Evolutionary conservation across 2,888 invertebrate genomes (phyloP), one percentile per base, ranked within the genome.

Genomic region (Mythimna albipuncta): DNA sequence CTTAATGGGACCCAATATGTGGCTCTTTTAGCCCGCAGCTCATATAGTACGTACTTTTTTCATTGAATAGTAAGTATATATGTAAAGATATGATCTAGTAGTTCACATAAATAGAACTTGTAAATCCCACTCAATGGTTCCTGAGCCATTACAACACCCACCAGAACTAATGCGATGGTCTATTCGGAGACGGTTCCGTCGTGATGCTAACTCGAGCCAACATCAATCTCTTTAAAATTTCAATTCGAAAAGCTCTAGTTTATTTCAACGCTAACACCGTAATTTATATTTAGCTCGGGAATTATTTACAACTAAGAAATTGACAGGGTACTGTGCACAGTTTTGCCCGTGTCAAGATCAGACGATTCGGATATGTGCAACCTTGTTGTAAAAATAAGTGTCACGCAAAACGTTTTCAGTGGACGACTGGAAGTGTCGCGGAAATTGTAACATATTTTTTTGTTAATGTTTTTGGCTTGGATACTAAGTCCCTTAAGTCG

Each of bases 361-460:
- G 21, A 63, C 59, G 75, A 87, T 84, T 85, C 77, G 85, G 78
- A 88, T 86, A 84, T 85, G 85, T 80, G 80, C 84, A 89, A 88
- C 90, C 91, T 91, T 90, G 91, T 82, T 86, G 85, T 87, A 90
- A 91, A 91, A 91, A 90, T 91, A 91, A 88, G 65, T 83, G 83
- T 82, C 78, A 80, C 81, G 84, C 83, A 82, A 81, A 86, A 80
- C 85, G 86, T 85, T 86, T 79, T 87, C 85, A 84, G 87, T 84
- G 87, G 87, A 88, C 85, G 86, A 85, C 84, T 86, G 74, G 65
- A 83, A 84, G 77, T 82, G 85, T 87, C 54, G 83, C 86, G 86
- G 86, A 88, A 88, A 86, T 87, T 83, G 75, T 79, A 69, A 77
- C 76, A 74, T 76, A 72, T 70, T 72, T 64, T 64, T 54, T 55